Evolutionary conservation across 2,888 invertebrate genomes (phyloP).

Genomic region (Tetramorium bicarinatum): DNA sequence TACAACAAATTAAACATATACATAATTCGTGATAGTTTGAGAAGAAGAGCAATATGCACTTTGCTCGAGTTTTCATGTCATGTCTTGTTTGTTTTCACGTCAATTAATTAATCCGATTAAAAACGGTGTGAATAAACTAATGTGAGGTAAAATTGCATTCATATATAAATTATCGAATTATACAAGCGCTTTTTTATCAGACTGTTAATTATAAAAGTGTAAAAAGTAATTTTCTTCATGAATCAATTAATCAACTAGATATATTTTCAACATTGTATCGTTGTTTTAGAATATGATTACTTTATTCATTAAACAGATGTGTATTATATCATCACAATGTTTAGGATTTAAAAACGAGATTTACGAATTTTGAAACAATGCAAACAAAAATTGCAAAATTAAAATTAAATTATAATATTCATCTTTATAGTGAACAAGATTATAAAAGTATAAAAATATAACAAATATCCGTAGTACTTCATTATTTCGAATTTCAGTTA

Average conservation of each 20-base stretch:
- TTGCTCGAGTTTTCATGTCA: background rate
- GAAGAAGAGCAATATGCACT: background rate
- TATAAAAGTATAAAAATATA: background rate
- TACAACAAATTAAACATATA: no score
- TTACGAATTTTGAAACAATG: background rate
- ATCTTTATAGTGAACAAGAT: background rate
- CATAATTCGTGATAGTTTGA: background rate
- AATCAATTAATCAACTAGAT: background rate
- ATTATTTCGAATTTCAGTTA: background rate
- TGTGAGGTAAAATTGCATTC: background rate
- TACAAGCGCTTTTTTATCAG: background rate
- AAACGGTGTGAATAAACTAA: background rate
- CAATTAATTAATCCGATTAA: background rate
- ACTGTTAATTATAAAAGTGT: background rate
- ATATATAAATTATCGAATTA: background rate
- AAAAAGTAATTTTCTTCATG: background rate
- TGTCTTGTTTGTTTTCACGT: no score
- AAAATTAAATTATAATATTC: background rate
- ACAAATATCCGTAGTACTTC: background rate
- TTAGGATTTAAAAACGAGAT: background rate
- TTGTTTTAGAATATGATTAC: background rate
- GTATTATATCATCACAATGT: background rate
- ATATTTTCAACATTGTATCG: background rate
- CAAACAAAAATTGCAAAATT: background rate
- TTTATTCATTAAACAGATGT: slow-evolving; percentile 1